These are phyloP conservation scores for Sphenodon punctatus DNA, from an alignment of 2,797 vertebrate species.

Conservation along the genomic window DNA sequence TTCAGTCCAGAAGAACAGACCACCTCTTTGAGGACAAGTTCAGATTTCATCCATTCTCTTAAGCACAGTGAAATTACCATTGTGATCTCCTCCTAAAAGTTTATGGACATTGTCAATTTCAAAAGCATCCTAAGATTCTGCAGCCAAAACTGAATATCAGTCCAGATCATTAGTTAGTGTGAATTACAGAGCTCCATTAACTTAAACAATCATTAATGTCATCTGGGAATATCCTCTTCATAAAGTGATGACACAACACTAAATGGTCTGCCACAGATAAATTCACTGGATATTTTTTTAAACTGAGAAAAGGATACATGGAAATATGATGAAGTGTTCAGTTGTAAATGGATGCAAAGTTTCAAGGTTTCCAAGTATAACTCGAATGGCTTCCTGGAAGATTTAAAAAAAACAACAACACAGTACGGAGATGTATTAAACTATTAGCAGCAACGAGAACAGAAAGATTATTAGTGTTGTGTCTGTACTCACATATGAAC, in stretches of 20 bases:
- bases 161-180: rapidly evolving
- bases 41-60: too few relatives aligned
- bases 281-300: neutral
- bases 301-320: conserved; percentile 83
- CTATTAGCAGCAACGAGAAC: neutral
- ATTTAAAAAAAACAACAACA: conserved; percentile 29
- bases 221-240: neutral
- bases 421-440: too few relatives aligned
- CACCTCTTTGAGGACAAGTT: too few relatives aligned
- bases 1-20: too few relatives aligned
- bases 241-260: rapidly evolving
- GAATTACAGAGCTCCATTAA: neutral
- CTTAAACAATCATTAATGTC: neutral
- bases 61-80: too few relatives aligned
- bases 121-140: too few relatives aligned
- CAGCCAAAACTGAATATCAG: neutral
- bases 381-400: conserved; percentile 85
- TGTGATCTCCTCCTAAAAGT: too few relatives aligned
- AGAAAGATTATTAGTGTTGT: neutral
- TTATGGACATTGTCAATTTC: too few relatives aligned
- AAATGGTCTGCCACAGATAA: neutral
- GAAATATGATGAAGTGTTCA: conserved; percentile 85
- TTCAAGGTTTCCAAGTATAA: conserved; percentile 85
- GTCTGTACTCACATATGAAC: too few relatives aligned
- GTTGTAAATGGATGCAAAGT: conserved; percentile 86